These are phyloP conservation scores for Tonatia bakeri DNA, from an alignment of 2,113 vertebrate species.

Conservation along the genomic window DNA sequence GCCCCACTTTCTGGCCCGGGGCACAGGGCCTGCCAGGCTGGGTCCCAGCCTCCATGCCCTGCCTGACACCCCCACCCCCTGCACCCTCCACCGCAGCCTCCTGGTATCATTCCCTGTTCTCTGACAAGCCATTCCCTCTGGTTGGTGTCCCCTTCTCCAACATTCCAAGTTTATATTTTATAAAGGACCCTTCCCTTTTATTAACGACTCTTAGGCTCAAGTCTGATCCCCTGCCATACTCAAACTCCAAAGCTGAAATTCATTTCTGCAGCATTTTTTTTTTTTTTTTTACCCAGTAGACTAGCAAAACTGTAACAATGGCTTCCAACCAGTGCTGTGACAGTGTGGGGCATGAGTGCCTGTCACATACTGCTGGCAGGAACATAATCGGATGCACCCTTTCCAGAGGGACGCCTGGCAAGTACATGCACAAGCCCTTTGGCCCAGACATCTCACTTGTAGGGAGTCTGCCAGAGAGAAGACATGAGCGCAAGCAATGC, in stretches of 20 bases:
- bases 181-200: not conserved
- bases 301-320: not conserved
- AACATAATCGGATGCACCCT: not conserved
- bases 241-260: not conserved
- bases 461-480: not conserved
- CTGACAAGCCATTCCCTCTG: not conserved
- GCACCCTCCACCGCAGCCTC: not conserved
- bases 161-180: not conserved
- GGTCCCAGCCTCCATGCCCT: rapidly evolving
- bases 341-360: not conserved
- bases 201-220: not conserved
- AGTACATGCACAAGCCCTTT: not conserved
- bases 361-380: not conserved
- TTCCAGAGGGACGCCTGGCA: not conserved
- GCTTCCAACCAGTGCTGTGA: not conserved
- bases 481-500: rapidly evolving
- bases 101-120: too few relatives aligned
- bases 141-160: not conserved
- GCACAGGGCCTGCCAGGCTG: rapidly evolving
- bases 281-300: not conserved
- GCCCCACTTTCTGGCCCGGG: not conserved
- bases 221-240: not conserved
- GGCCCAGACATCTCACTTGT: not conserved
- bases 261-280: not conserved
- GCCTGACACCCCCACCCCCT: not conserved